A percentile compares a stretch with the other conserved stretches of the same genome.
These are phyloP conservation scores for Heliconius aoede DNA, from an alignment of 2,888 invertebrate genomes.

Conservation along the genomic window DNA sequence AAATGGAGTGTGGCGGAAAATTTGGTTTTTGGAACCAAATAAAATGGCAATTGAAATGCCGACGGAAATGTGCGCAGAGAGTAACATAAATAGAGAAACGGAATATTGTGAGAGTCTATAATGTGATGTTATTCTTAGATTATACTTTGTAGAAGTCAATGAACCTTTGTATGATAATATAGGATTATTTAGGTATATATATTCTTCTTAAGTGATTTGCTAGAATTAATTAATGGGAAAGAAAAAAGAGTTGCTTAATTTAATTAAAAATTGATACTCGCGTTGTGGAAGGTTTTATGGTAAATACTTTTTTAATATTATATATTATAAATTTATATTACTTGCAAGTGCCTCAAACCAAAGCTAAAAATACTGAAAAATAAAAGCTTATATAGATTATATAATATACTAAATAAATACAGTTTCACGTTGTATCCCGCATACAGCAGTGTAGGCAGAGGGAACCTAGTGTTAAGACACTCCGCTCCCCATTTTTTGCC, in stretches of 20 bases:
- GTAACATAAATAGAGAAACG: conserved; percentile 44
- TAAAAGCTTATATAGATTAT: not conserved
- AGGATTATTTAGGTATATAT: not conserved
- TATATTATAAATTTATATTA: not conserved
- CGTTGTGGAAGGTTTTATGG: too few species aligned
- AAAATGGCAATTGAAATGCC: conserved; percentile 60
- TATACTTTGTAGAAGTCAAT: conserved; percentile 27
- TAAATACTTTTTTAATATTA: too few species aligned
- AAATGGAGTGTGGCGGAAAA: conserved; percentile 58
- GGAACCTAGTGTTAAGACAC: too few species aligned
- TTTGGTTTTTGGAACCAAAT: conserved; percentile 58
- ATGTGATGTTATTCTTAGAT: conserved; percentile 30
- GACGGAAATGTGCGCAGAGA: conserved; percentile 52
- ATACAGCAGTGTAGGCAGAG: too few species aligned
- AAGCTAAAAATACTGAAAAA: not conserved
- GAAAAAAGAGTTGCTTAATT: too few species aligned
- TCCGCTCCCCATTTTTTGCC: too few species aligned
- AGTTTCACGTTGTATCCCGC: too few species aligned
- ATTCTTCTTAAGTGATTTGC: not conserved
- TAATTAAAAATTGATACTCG: too few species aligned
- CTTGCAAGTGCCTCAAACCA: not conserved
- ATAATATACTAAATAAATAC: not conserved
- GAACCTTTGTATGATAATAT: not conserved
- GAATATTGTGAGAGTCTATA: conserved; percentile 21
- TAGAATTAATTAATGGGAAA: too few species aligned